Base-by-base conservation (phyloP, 2,113 vertebrate genomes). In the Periophthalmodon schlosseri region DNA sequence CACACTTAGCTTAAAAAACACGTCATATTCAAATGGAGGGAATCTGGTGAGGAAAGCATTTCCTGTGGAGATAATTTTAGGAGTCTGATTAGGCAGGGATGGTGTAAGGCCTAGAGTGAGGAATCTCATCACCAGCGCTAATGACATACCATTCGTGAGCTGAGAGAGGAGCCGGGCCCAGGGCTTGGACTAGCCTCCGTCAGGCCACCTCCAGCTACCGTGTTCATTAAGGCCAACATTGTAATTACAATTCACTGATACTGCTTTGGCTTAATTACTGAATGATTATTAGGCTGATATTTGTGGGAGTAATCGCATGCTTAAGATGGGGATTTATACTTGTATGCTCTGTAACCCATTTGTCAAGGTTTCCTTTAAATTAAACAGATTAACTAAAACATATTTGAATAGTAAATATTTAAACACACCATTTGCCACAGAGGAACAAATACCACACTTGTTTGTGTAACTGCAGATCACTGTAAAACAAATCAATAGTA, bases 121-220 rank as follows among this genome's bases (percentile, higher is more conserved):
- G 86, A 89, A 91, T 84, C 83, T 86, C 89, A 91, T 91, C 90
- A 91, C 77, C 76, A 72, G 56, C 58, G 64, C 88, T 93, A 93
- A 94, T 93, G 91, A 93, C 89, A 83, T 88, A 85, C 88, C 87
- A 90, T 93, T 89, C 86, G 88, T 92, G 88, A 77, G 82, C 87
- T 84, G 86, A 84, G 86, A 85, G 81, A 83, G 44, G 81, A 89
- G 88, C 81, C 72, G 7, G 74, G 89, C 88, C 85, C 84, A 84
- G 86, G 86, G 88, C 88, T 82, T 77, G 86, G 88, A 88, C 87
- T 80, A 80, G 87, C 87, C 86, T 81, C 84, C 86, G 87, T 87
- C 91, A 86, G 86, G 86, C 76, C 84, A 90, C 84, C 86, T 90
- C 91, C 76, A 85, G 79, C 82, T 81, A 85, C 82, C 68, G 82